Conservation (phyloP, 2,113 vertebrate species). For the Columba livia region DNA sequence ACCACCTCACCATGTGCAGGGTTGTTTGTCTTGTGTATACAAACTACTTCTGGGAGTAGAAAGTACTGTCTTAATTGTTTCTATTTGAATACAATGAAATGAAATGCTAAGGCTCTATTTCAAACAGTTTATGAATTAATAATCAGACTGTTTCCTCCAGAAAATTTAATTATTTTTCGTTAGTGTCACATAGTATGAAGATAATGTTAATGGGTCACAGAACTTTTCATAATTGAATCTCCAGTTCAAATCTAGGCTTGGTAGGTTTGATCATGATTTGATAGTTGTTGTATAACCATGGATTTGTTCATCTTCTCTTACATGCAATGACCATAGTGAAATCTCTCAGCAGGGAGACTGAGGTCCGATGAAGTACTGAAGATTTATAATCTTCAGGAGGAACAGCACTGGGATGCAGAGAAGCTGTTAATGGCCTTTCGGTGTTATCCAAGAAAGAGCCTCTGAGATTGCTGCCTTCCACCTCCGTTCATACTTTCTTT, state of each 20-base stretch:
- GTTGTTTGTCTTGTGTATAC: slow-evolving; percentile 37
- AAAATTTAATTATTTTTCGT: not conserved
- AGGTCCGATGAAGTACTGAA: not conserved
- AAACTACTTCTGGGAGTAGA: slow-evolving; percentile 33
- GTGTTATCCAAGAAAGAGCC: not conserved
- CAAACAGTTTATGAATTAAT: slow-evolving; percentile 42
- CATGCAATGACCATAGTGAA: not conserved
- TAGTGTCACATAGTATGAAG: not conserved
- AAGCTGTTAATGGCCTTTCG: not conserved
- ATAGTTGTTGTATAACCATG: not conserved
- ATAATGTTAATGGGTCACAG: not conserved
- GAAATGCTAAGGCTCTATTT: not conserved
- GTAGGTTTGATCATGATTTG: not conserved
- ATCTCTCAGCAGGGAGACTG: not conserved
- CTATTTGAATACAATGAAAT: not conserved
- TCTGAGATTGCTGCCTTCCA: not conserved
- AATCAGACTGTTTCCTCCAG: not conserved
- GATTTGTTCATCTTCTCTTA: not conserved
- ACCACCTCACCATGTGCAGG: not conserved
- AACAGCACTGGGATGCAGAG: not conserved
- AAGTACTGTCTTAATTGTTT: slow-evolving; percentile 47
- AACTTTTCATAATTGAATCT: not conserved
- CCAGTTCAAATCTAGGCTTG: not conserved
- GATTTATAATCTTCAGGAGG: not conserved
- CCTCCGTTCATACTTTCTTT: not conserved